Evolutionary conservation across 2,797 vertebrate genomes (phyloP).

Genomic region (Halcyon badia): DNA sequence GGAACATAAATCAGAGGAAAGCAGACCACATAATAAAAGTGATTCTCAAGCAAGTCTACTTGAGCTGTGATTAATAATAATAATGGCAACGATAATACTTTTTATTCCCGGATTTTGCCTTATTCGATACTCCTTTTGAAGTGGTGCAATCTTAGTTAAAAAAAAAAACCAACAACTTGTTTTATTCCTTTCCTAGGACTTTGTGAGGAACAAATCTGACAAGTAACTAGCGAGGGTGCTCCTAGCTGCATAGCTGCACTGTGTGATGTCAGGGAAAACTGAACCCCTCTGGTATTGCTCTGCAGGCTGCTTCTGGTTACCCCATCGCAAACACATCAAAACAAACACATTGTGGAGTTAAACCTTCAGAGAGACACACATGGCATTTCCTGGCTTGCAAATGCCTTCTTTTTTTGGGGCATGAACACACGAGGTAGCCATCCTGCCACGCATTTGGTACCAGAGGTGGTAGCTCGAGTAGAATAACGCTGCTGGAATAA

Average conservation of each 20-base stretch:
- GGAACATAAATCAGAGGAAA: slow-evolving; percentile 26
- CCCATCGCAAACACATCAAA: neutral
- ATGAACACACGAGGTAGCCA: neutral
- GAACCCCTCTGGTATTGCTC: neutral
- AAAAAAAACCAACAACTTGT: neutral
- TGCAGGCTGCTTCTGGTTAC: neutral
- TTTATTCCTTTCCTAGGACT: neutral
- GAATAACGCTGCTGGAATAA: neutral
- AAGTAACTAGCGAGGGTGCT: neutral
- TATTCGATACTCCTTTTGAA: neutral
- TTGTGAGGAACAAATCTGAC: neutral
- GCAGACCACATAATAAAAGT: neutral
- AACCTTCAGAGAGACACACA: neutral
- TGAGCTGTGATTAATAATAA: slow-evolving; percentile 25
- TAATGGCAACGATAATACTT: neutral
- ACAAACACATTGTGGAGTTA: neutral
- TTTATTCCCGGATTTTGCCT: neutral
- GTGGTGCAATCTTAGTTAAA: neutral
- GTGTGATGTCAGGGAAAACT: fast-evolving
- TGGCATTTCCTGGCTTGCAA: neutral
- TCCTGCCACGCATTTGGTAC: neutral
- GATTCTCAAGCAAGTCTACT: neutral
- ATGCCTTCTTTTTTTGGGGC: neutral
- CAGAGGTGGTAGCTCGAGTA: neutral
- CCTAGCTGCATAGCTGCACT: neutral